Base-by-base conservation (phyloP, 2,113 vertebrate genomes). In the Chaetura pelagica region DNA sequence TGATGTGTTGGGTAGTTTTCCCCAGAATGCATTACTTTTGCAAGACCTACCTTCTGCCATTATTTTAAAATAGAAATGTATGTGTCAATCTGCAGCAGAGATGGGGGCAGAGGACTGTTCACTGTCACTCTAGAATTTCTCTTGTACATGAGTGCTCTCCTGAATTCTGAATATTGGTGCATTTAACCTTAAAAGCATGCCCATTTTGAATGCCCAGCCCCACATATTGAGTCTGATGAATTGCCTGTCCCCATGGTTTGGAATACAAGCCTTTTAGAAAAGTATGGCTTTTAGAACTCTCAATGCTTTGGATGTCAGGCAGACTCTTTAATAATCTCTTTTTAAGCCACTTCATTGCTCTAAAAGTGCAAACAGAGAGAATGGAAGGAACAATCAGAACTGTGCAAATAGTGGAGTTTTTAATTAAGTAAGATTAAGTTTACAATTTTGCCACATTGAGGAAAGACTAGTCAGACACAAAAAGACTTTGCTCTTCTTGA, bases 331-430 rank as follows among this genome's bases (percentile, higher is more conserved):
- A 17, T 66, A 62, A 52, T 64, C 66, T 74, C 32, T 64, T 48
- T 75, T 82, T 79, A 64, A 80, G 74, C 58, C 35, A 82, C 80
- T 94, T 81, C 61, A 48, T 75, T 87, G 64, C 77, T 89, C 57
- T 78, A 59, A 74, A 80, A 84, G 22, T 78, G 64, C 57, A 94
- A 95, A 95, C 76, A 94, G 34, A 83, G 57, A 34, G 80, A 59
- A 75, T 48, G 18, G 19, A 63, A 78, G 57, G 64, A 93, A 72
- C 57, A 68, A 34, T 79, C 42, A 76, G 52, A 85, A 63, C 64
- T 81, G 89, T 81, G 38, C 52, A 94, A 95, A 94, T 91, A 95
- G 73, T 72, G 29, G 42, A 91, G 32, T 10, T 87, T 93, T 95
- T 89, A 89, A 96, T 86, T 93, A 62, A 89, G 44, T 79, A 90